These are phyloP conservation scores for Coregonus ussuriensis DNA, from an alignment of 2,797 vertebrate genomes.

Conservation along the genomic window DNA sequence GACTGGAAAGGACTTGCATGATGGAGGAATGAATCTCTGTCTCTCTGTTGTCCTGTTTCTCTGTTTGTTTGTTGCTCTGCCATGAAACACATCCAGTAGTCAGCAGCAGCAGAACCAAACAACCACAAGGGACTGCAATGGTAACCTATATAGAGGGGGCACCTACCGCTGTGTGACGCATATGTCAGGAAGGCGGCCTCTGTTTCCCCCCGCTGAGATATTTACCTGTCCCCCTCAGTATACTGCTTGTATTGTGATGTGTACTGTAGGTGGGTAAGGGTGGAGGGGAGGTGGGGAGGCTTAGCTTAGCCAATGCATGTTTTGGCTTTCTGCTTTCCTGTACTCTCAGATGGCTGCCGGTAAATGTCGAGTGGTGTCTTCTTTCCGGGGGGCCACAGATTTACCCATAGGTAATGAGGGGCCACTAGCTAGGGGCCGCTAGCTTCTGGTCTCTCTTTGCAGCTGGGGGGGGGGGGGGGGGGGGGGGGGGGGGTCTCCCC, in stretches of 20 bases:
- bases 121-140: background rate
- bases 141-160: background rate
- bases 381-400: background rate
- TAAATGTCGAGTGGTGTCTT: background rate
- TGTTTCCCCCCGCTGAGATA: background rate
- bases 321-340: background rate
- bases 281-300: background rate
- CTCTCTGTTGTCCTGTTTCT: background rate
- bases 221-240: background rate
- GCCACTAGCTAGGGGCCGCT: background rate
- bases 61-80: background rate
- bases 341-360: background rate
- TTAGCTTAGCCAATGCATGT: background rate
- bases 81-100: background rate
- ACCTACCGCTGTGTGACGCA: background rate
- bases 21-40: background rate
- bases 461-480: too few relatives aligned
- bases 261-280: background rate
- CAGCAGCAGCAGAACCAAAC: background rate
- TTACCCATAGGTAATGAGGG: background rate
- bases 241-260: background rate
- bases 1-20: conserved; percentile 19
- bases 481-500: background rate
- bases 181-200: background rate
- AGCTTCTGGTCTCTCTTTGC: too few relatives aligned